Evolutionary conservation across 2,797 vertebrate species (phyloP).

Genomic region (Geotrypetes seraphini): DNA sequence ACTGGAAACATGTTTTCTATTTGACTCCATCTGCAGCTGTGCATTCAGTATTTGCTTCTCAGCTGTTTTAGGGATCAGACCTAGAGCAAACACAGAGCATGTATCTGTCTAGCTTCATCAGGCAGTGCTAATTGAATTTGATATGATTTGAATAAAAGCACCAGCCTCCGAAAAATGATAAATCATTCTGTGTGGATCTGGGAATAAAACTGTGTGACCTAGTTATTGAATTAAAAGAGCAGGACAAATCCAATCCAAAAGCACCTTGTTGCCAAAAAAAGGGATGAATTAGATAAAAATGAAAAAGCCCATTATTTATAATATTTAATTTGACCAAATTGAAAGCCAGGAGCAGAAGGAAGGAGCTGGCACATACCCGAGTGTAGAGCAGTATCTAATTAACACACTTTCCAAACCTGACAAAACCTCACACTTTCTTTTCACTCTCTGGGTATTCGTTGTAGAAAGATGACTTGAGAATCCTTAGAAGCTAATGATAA

Average conservation of each 20-base stretch:
- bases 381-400: not conserved
- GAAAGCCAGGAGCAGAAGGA: not conserved
- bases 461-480: too few relatives aligned
- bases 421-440: too few relatives aligned
- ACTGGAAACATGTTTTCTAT: too few relatives aligned
- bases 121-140: slow-evolving; percentile 20
- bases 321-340: not conserved
- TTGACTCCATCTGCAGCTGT: too few relatives aligned
- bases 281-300: slow-evolving; percentile 4
- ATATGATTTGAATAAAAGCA: too few relatives aligned
- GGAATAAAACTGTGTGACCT: not conserved
- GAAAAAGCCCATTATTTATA: not conserved
- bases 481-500: too few relatives aligned
- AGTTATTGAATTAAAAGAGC: slow-evolving; percentile 10
- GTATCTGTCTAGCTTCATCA: slow-evolving; percentile 5
- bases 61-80: too few relatives aligned
- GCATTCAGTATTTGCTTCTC: too few relatives aligned
- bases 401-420: not conserved
- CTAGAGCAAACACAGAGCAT: too few relatives aligned
- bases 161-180: too few relatives aligned
- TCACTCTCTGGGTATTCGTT: too few relatives aligned
- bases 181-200: too few relatives aligned
- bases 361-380: not conserved
- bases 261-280: not conserved
- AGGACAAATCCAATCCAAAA: not conserved